Evolutionary conservation across 2,888 invertebrate species (phyloP), one percentile per base, ranked within the genome.

Genomic region (Stenodema calcarata): DNA sequence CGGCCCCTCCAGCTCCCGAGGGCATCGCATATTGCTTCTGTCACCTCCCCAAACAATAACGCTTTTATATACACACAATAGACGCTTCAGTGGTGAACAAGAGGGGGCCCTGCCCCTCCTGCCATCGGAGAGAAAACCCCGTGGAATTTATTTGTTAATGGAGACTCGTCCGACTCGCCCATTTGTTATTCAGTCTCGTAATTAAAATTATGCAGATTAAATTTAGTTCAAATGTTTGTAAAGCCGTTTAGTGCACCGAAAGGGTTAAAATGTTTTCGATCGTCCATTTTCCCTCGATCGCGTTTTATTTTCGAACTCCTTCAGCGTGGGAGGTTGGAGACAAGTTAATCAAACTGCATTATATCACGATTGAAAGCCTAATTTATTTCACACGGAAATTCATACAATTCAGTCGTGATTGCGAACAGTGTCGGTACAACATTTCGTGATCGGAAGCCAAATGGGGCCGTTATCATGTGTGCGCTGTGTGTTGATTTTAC

Each of bases 171-270:
- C n/a, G 28, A n/a, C 11, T 35, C 30, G 28, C 35, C 35, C 82
- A 62, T 62, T 82, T 82, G 82, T 82, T 82, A 82, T 69, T 41
- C 69, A 41, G 11, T 0, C 12, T 42, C 80, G 62, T 82, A 82
- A 82, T 82, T 82, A 82, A 82, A 82, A 82, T 82, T 82, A 82
- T 82, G 82, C 82, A 82, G 82, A 82, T 82, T 82, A 82, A 82
- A 82, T 82, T 82, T 69, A 62, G 62, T 73, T 73, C 73, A 41
- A 73, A 73, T 73, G 73, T 73, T 73, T 73, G 73, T 41, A 14
- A 18, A 73, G 41, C n/a, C 73, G 73, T 73, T 41, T 30, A 41
- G 73, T 35, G 30, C 16, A 30, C 16, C 16, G 41, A 73, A 30
- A 30, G 70, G 73, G 73, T 30, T 73, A n/a, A 73, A 73, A 35